These are phyloP conservation scores for Epizoanthus scotinus DNA, from an alignment of 92 coral and sea anemone genomes.

Conservation along the genomic window DNA sequence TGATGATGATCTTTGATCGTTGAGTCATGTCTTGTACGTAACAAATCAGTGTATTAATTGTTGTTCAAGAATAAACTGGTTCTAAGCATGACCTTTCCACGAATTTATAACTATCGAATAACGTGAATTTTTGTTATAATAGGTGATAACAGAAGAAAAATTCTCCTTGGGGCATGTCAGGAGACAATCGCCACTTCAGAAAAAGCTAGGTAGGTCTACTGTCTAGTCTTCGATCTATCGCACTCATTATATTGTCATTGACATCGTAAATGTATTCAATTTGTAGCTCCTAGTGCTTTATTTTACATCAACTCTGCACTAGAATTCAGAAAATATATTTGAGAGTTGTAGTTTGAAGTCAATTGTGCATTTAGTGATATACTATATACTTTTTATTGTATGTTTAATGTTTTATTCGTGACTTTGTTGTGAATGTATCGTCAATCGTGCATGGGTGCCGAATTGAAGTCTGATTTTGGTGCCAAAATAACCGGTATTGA, in stretches of 20 bases:
- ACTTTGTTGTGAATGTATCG: too few relatives aligned
- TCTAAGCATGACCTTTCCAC: neutral
- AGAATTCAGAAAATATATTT: too few relatives aligned
- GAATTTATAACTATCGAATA: neutral
- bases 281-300: neutral
- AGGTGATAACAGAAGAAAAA: conserved; percentile 41
- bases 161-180: conserved; percentile 35
- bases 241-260: too few relatives aligned
- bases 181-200: conserved; percentile 42
- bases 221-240: neutral
- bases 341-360: too few relatives aligned
- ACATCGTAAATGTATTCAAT: neutral
- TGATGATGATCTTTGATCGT: conserved; percentile 38
- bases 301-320: neutral
- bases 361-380: too few relatives aligned
- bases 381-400: too few relatives aligned
- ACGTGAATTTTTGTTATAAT: neutral
- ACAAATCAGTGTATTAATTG: neutral
- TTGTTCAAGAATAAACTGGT: neutral
- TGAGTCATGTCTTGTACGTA: neutral
- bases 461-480: too few relatives aligned
- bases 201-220: conserved; percentile 21
- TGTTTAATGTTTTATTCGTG: too few relatives aligned
- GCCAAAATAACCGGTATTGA: too few relatives aligned
- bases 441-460: too few relatives aligned